These are phyloP conservation scores for Timandra comae DNA, from an alignment of 2,888 invertebrate genomes.

Conservation along the genomic window DNA sequence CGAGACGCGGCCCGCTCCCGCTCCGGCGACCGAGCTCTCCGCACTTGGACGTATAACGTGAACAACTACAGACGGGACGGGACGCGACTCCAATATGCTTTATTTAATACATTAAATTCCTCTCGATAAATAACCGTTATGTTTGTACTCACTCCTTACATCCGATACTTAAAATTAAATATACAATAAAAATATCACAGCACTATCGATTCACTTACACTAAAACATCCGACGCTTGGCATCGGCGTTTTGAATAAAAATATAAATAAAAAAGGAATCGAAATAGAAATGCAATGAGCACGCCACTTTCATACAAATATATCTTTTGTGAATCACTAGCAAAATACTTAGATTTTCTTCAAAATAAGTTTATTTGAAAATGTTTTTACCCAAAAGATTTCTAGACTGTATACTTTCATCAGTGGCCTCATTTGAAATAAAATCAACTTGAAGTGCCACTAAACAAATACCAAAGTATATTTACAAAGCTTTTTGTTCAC, in stretches of 20 bases:
- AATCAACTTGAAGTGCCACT: slow-evolving; percentile 57
- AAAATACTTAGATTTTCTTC: slow-evolving; percentile 1
- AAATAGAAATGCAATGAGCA: slow-evolving; percentile 58
- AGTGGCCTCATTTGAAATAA: slow-evolving; percentile 30
- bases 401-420: slow-evolving; percentile 13
- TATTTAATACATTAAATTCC: slow-evolving; percentile 12
- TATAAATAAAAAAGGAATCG: slow-evolving; percentile 62
- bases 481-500: slow-evolving; percentile 42
- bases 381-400: background rate
- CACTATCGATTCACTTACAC: slow-evolving; percentile 75
- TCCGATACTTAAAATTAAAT: slow-evolving; percentile 65
- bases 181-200: slow-evolving; percentile 76
- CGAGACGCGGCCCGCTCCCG: background rate
- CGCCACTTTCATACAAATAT: slow-evolving; percentile 29
- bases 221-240: slow-evolving; percentile 65
- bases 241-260: slow-evolving; percentile 43
- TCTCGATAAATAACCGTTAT: slow-evolving; percentile 50
- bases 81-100: slow-evolving; percentile 3
- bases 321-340: slow-evolving; percentile 7
- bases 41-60: too few species aligned
- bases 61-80: background rate
- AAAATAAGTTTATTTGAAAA: slow-evolving; percentile 4
- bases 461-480: slow-evolving; percentile 46
- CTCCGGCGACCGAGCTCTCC: too few species aligned
- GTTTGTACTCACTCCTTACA: slow-evolving; percentile 65